These are phyloP conservation scores for Acheta domesticus DNA, from an alignment of 2,888 invertebrate species.

Conservation along the genomic window DNA sequence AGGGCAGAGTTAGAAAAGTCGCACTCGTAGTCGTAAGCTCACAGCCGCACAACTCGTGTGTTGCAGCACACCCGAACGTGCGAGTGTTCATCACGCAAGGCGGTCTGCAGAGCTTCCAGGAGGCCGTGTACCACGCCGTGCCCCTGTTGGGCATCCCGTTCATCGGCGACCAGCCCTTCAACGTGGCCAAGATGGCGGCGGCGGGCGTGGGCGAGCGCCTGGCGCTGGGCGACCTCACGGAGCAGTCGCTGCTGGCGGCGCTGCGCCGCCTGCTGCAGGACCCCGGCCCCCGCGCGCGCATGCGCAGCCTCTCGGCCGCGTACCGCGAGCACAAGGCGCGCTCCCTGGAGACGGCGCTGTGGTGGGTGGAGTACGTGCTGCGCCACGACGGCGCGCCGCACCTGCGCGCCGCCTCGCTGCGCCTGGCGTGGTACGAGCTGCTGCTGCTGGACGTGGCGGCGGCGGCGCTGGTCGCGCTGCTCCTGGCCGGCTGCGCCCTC, in stretches of 20 bases:
- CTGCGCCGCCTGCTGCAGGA: not conserved
- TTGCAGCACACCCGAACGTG: not conserved
- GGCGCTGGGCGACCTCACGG: not conserved
- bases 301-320: not conserved
- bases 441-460: constrained; percentile 37
- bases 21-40: too few species aligned
- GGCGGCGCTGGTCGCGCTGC: not conserved
- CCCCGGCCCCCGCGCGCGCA: not conserved
- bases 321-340: not conserved
- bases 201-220: not conserved
- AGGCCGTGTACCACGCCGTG: not conserved
- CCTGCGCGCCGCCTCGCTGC: constrained; percentile 35
- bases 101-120: not conserved
- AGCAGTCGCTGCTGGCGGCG: not conserved
- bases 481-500: not conserved
- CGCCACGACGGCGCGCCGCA: constrained; percentile 43
- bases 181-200: not conserved
- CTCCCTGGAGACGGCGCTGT: constrained; percentile 43
- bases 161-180: not conserved
- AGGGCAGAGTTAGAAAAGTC: too few species aligned
- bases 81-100: not conserved
- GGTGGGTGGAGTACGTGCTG: constrained; percentile 45
- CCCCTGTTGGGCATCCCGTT: not conserved
- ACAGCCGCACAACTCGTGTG: too few species aligned
- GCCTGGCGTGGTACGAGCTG: constrained; percentile 37